Evolutionary conservation across 1,140 invertebrate species (phyloP).

Genomic region (Wiebesia pumilae): DNA sequence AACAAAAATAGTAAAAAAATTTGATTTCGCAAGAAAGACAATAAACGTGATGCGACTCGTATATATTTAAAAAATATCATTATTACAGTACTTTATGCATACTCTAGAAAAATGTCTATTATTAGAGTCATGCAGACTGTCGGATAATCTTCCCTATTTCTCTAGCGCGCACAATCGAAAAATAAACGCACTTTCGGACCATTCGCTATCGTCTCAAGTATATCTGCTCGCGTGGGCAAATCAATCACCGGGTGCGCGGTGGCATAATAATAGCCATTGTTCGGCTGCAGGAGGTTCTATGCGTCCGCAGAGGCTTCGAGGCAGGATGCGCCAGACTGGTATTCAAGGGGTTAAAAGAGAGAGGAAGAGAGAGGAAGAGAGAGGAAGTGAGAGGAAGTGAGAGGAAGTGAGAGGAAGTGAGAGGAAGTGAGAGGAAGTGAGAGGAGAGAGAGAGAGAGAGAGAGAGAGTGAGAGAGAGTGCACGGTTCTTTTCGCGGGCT

Average conservation of each 20-base stretch:
- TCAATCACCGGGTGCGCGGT: slow-evolving; percentile 24
- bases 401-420: background rate
- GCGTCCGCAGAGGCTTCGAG: background rate
- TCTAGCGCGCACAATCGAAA: background rate
- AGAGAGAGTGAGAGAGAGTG: too few relatives aligned
- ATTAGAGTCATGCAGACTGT: too few relatives aligned
- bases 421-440: background rate
- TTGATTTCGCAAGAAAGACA: too few relatives aligned
- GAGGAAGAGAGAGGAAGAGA: background rate
- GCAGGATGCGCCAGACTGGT: slow-evolving; percentile 22
- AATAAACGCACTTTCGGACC: background rate
- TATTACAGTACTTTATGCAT: too few relatives aligned
- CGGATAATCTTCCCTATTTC: background rate
- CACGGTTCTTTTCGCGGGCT: background rate
- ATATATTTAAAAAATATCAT: too few relatives aligned
- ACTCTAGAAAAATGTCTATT: too few relatives aligned
- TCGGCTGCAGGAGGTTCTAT: background rate
- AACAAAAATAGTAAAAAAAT: too few relatives aligned
- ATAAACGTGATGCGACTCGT: too few relatives aligned
- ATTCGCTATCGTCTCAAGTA: background rate
- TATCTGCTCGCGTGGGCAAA: slow-evolving; percentile 12
- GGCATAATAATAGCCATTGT: slow-evolving; percentile 48
- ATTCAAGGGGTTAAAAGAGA: slow-evolving; percentile 40
- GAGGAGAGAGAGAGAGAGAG: too few relatives aligned
- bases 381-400: background rate